phyloP scores from a whole-genome alignment of 2,888 invertebrate genomes.

The Psylliodes chrysocephalus region DNA sequence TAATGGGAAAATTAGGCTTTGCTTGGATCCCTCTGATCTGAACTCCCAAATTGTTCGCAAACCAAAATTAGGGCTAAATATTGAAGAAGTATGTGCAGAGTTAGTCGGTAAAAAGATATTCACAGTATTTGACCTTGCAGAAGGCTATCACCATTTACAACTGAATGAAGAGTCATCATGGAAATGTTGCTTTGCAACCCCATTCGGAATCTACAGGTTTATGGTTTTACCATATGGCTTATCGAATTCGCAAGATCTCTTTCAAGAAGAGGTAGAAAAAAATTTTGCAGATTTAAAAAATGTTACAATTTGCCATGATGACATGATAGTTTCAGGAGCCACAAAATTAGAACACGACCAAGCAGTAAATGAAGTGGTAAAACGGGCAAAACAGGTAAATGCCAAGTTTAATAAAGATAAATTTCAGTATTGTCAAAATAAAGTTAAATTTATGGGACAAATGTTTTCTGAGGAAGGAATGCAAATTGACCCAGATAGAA shows the following conservation, averaged over 20 bases:
- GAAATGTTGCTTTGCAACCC: constrained; percentile 43
- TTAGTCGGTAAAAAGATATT: constrained; percentile 30
- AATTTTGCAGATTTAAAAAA: constrained; percentile 28
- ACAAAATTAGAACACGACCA: background rate
- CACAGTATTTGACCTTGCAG: constrained; percentile 32
- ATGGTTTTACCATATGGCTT: too few species aligned
- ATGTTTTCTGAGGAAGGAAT: constrained; percentile 4
- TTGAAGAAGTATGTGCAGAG: too few species aligned
- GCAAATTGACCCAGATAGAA: constrained; percentile 11
- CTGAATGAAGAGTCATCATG: constrained; percentile 38
- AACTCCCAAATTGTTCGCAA: too few species aligned
- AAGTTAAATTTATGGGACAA: too few species aligned
- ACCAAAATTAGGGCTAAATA: too few species aligned
- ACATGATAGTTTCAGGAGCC: background rate
- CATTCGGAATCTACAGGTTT: too few species aligned
- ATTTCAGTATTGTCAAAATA: background rate
- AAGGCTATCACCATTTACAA: constrained; percentile 42
- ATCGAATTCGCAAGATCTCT: constrained; percentile 43
- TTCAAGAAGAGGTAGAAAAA: constrained; percentile 40
- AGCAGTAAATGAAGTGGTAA: background rate
- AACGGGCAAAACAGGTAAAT: background rate
- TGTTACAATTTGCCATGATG: background rate
- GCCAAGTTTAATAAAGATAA: too few species aligned
- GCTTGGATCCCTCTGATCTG: constrained; percentile 31
- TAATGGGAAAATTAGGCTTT: constrained; percentile 33